These are phyloP conservation scores for Melipona bicolor DNA, from an alignment of 2,888 invertebrate species.

Conservation along the genomic window DNA sequence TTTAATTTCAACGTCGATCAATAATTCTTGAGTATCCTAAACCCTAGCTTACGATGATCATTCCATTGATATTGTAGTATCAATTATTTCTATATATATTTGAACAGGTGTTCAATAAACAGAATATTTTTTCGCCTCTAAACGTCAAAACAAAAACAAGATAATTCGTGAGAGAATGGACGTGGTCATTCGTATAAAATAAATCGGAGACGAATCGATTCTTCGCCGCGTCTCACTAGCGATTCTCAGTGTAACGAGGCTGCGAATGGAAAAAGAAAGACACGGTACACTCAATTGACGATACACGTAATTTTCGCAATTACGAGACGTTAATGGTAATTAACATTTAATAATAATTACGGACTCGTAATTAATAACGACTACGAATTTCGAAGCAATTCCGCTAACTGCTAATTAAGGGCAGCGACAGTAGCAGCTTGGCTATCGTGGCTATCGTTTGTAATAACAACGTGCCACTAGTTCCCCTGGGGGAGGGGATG, in stretches of 20 bases:
- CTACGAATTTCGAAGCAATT: constrained; percentile 54
- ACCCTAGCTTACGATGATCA: not conserved
- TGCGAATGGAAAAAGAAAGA: not conserved
- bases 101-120: not conserved
- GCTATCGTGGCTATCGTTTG: constrained; percentile 35
- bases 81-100: not conserved
- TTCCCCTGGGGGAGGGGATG: not conserved
- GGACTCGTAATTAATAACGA: too few species aligned
- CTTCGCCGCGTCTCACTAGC: not conserved
- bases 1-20: not conserved
- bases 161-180: not conserved
- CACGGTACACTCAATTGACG: not conserved
- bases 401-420: constrained; percentile 53
- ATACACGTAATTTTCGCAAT: not conserved
- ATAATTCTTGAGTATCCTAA: not conserved
- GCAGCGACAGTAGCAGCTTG: not conserved
- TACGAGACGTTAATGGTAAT: not conserved
- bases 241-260: too few species aligned
- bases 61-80: not conserved
- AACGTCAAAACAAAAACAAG: not conserved
- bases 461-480: constrained; percentile 49
- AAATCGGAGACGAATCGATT: not conserved
- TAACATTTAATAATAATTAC: too few species aligned
- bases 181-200: not conserved
- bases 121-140: too few species aligned